Conservation (phyloP, 2,888 invertebrate species). For the Lumbricus terrestris region DNA sequence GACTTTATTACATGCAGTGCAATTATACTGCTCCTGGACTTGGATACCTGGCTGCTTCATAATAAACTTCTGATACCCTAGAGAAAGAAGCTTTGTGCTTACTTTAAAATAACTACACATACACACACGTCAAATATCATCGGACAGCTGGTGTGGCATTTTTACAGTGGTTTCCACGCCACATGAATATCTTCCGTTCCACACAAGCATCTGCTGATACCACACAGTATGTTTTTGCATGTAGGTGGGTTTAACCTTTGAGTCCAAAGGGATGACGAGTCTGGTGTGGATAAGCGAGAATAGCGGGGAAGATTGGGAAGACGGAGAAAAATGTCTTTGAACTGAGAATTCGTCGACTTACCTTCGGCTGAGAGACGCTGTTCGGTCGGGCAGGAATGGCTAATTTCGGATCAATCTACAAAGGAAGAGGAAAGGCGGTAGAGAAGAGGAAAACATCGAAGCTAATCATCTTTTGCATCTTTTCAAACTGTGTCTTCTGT, state of each 20-base stretch:
- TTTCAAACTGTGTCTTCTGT: neutral
- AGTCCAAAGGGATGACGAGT: neutral
- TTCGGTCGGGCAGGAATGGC: constrained; percentile 75
- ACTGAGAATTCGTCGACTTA: constrained; percentile 26
- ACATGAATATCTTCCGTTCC: neutral
- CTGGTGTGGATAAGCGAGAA: neutral
- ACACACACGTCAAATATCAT: neutral
- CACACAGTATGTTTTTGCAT: neutral
- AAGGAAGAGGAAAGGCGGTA: neutral
- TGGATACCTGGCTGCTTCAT: too few relatives aligned
- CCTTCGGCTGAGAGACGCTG: constrained; percentile 40
- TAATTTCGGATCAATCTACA: constrained; percentile 98
- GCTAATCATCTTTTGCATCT: too few relatives aligned
- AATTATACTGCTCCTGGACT: too few relatives aligned
- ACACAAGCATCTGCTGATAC: too few relatives aligned
- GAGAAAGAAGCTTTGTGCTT: neutral
- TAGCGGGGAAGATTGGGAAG: too few relatives aligned
- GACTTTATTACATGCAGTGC: too few relatives aligned
- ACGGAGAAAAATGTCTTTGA: neutral
- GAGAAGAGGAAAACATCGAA: neutral
- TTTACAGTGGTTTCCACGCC: neutral
- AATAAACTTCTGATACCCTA: neutral
- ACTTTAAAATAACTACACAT: neutral
- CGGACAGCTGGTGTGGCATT: neutral
- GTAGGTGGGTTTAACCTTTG: neutral